A percentile compares a stretch with the other conserved stretches of the same genome.
These are phyloP conservation scores for Chiridota heheva DNA, from an alignment of 35 echinoderm and acorn worm genomes.

Conservation along the genomic window DNA sequence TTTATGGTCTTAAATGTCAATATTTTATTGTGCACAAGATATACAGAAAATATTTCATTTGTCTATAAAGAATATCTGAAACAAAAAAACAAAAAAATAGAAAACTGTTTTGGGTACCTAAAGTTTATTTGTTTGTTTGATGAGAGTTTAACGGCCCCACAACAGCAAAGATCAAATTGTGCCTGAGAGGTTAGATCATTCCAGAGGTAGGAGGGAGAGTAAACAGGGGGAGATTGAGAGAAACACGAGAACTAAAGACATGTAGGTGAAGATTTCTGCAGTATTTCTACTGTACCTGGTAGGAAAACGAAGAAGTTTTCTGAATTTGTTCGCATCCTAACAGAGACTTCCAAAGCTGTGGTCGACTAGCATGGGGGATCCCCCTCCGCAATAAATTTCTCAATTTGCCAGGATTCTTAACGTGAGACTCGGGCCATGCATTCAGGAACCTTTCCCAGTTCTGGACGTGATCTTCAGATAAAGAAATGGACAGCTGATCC, in stretches of 20 bases:
- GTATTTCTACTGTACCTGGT: conserved; percentile 33
- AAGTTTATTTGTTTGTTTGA: no score
- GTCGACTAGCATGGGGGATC: conserved; percentile 36
- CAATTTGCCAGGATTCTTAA: conserved; percentile 44
- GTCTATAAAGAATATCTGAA: background rate
- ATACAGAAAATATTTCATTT: no score
- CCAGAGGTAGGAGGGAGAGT: no score
- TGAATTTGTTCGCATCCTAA: conserved; percentile 62
- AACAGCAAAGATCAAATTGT: no score
- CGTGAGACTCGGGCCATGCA: conserved; percentile 60
- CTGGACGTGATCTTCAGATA: background rate
- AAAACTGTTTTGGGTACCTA: background rate
- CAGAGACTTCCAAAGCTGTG: conserved; percentile 63
- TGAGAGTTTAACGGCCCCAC: no score
- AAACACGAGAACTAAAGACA: no score
- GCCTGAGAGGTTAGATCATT: no score
- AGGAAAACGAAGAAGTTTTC: conserved; percentile 67
- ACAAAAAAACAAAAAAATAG: background rate
- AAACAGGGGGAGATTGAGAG: no score
- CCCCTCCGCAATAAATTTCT: conserved; percentile 60
- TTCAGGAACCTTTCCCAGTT: conserved; percentile 55
- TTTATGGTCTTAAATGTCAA: no score
- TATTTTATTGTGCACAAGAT: no score
- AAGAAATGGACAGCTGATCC: no score
- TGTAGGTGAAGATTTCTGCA: background rate